Base-by-base conservation (phyloP, 2,113 vertebrate genomes). In the Glaucidium brasilianum region DNA sequence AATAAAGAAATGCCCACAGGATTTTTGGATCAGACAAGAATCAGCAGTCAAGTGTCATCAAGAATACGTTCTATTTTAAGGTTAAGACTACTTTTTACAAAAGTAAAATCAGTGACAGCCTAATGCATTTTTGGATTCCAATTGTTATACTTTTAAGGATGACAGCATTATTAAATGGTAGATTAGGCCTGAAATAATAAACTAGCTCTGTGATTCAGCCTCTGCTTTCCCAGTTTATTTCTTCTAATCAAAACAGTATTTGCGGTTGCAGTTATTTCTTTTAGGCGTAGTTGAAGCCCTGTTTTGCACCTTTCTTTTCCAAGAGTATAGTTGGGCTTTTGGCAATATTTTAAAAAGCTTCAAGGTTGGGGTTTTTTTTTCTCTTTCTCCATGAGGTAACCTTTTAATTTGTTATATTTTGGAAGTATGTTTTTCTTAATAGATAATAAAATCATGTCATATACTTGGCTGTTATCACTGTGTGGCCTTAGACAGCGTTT, bases 341-440 rank as follows among this genome's bases (percentile, higher is more conserved):
- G 8, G 12, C 34, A 75, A 5, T 73, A 25, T 56, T 88, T 92
- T 60, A 6, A 71, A 79, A 78, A 75, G 20, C 27, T 59, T 72
- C 27, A 13, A n/a, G 12, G 12, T 6, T 34, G 27, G n/a, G n/a
- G n/a, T 68, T 41, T 88, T 55, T 25, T 12, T 22, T 30, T 5
- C 7, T 87, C 29, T 88, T 74, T 88, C 58, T 90, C 50, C 53
- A 21, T 79, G 53, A 94, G 37, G 35, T 84, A 83, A 93, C 39
- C n/a, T 88, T 90, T 95, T 73, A 77, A 76, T 94, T 80, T 88
- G 53, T 62, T 86, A 9, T 39, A 59, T 56, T 94, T 96, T 95
- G 68, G 91, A 92, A 96, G 58, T 39, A 19, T 52, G 62, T 87
- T 88, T 32, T 64, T 84, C 47, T 90, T 90, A 84, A 83, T 50